Evolutionary conservation across 2,888 invertebrate genomes (phyloP).

Genomic region (Drosophila hamatofila): DNA sequence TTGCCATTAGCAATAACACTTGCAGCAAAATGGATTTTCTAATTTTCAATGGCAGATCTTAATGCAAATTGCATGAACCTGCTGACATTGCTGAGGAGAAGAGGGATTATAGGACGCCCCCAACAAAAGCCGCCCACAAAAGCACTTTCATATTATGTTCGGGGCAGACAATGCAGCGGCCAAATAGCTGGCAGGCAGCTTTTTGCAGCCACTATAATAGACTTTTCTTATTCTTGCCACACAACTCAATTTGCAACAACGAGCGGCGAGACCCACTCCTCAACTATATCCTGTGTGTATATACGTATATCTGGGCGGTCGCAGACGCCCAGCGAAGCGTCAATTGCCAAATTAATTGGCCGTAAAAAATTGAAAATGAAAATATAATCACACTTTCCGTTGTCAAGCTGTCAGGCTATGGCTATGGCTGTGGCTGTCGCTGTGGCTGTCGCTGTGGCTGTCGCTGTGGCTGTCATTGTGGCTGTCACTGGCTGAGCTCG

Average conservation of each 20-base stretch:
- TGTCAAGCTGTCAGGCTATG: constrained; percentile 37
- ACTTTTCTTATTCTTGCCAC: constrained; percentile 78
- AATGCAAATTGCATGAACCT: constrained; percentile 67
- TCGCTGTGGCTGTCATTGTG: background rate
- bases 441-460: constrained; percentile 7
- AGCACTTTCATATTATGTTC: constrained; percentile 50
- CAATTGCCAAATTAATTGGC: constrained; percentile 84
- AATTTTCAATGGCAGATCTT: constrained; percentile 69
- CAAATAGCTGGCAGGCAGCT: constrained; percentile 73
- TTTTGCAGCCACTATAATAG: constrained; percentile 71
- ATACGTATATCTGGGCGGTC: constrained; percentile 47
- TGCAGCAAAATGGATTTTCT: constrained; percentile 69
- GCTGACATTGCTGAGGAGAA: constrained; percentile 16
- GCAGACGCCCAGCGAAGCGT: constrained; percentile 79
- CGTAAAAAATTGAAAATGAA: constrained; percentile 85
- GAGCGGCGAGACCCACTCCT: background rate
- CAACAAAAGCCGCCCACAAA: constrained; percentile 68
- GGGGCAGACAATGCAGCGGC: constrained; percentile 67
- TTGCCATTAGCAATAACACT: background rate
- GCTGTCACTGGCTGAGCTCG: constrained; percentile 56
- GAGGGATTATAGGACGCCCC: constrained; percentile 37
- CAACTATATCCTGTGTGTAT: background rate
- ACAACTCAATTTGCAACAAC: constrained; percentile 77
- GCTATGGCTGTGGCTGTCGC: background rate
- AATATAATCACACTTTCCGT: constrained; percentile 85